Conservation (phyloP, 2,113 vertebrate genomes). For the Nothobranchius kuhntae region DNA sequence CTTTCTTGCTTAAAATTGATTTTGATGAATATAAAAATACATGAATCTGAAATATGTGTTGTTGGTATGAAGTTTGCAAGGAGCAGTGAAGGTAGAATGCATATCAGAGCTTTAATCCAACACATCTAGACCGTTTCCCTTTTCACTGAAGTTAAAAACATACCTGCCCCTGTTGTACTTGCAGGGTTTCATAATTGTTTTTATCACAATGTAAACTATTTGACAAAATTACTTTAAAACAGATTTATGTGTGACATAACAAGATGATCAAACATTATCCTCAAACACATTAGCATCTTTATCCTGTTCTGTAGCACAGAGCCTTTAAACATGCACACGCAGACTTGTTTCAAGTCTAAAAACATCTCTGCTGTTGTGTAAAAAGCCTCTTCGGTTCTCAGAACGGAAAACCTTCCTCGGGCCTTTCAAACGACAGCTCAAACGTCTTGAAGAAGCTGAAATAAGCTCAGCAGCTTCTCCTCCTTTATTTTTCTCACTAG, state of each 20-base stretch:
- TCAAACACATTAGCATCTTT: no score
- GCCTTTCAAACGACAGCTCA: not conserved
- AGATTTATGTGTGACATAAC: no score
- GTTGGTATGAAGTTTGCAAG: no score
- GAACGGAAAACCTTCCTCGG: not conserved
- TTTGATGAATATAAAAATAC: no score
- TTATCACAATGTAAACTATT: no score
- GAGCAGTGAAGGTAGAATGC: not conserved
- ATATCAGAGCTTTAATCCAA: not conserved
- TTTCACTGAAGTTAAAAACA: not conserved
- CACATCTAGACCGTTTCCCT: not conserved
- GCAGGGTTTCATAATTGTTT: no score
- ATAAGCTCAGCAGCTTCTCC: not conserved
- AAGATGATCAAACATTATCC: no score
- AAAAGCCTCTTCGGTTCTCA: not conserved
- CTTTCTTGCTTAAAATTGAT: no score
- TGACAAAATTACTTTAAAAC: no score
- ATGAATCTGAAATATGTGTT: no score
- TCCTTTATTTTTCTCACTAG: not conserved
- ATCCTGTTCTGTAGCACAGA: no score
- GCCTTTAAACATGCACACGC: not conserved
- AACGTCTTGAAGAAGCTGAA: conserved; percentile 1
- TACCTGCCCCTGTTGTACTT: no score
- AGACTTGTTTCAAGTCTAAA: not conserved
- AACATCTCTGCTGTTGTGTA: not conserved